Base-by-base conservation (phyloP, 2,113 vertebrate genomes). In the Otis tarda region DNA sequence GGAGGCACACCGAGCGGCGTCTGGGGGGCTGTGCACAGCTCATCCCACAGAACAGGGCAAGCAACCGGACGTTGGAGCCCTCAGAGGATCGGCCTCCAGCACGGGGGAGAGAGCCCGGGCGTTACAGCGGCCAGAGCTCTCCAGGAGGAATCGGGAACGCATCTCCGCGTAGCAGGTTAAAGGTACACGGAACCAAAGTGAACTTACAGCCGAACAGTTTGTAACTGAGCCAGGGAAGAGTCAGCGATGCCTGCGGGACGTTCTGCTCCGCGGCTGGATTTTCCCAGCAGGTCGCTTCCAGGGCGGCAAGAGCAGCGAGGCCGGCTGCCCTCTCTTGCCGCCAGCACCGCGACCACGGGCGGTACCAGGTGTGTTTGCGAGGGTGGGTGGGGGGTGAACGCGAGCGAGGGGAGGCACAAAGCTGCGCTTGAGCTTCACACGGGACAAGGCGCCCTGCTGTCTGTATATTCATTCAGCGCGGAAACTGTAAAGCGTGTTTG, bases 241-340 rank as follows among this genome's bases (percentile, higher is more conserved):
- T 22, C 4, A 3, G 82, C 25, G 39, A 7, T 1, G 1, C 41
- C 9, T 1, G 8, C 0, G 27, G 15, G 63, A 5, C 7, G 1
- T 12, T 17, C 30, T 14, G 8, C 31, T n/a, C 76, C 7, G 0
- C 68, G 16, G 78, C 0, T 57, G 75, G 77, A 12, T 37, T 55
- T 27, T 33, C 12, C 84, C 91, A 45, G 80, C 59, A 30, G 52
- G 30, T 30, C 49, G 8, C 10, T 79, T 24, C 49, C 74, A 76
- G 4, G 25, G 73, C 6, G 45, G 91, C 50, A 23, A 35, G 63
- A 70, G 52, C 20, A 25, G 6, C 1, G 33, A 2, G 56, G 39
- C 23, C 2, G 1, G 7, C 5, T 4, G 63, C 23, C 39, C 10
- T 4, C 64, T 39, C 61, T 16, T 18, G 50, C 75, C 21, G 4